Base-by-base conservation (phyloP, 1,140 invertebrate species). In the Harlomillsia oculata region DNA sequence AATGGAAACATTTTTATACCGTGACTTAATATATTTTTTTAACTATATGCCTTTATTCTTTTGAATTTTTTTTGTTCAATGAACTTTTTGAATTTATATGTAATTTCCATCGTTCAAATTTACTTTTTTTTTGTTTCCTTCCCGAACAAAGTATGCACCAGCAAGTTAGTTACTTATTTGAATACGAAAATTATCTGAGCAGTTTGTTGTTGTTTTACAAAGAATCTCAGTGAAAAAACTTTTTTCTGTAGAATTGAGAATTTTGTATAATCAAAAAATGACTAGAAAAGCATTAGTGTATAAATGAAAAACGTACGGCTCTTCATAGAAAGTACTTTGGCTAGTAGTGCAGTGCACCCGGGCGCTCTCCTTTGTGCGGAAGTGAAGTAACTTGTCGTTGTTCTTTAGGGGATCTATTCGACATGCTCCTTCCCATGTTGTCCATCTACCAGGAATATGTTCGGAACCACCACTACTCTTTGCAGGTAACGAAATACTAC, bases 381-480 rank as follows among this genome's bases (percentile, higher is more conserved):
- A 28, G 36, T 48, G 45, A 13, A 16, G 21, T 8, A 21, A 14
- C 18, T 34, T 13, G 28, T 48, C 30, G 34, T 48, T 32, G 16
- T 48, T 41, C 9, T 48, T 48, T 69, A 78, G 78, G 78, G 54
- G 79, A 81, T 67, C 68, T 81, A 56, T 81, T 81, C 68, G 78
- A 81, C 69, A 80, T 81, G 77, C 68, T 81, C 59, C 72, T 81
- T 49, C 80, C 80, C 23, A 81, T 81, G 78, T 69, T 81, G 59
- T 74, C 74, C 66, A 81, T 81, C 62, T 81, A 81, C 68, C 80
- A 81, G 68, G 80, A 81, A 67, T 81, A 81, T 64, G 79, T 81
- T 14, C 69, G 79, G 37, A 81, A 81, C 67, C 79, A 81, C 66
- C 80, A 81, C 67, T 81, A 79, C 69, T 78, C 76, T 60, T 71